These are phyloP conservation scores for Butorides virescens DNA, from an alignment of 2,113 vertebrate species.

Conservation along the genomic window DNA sequence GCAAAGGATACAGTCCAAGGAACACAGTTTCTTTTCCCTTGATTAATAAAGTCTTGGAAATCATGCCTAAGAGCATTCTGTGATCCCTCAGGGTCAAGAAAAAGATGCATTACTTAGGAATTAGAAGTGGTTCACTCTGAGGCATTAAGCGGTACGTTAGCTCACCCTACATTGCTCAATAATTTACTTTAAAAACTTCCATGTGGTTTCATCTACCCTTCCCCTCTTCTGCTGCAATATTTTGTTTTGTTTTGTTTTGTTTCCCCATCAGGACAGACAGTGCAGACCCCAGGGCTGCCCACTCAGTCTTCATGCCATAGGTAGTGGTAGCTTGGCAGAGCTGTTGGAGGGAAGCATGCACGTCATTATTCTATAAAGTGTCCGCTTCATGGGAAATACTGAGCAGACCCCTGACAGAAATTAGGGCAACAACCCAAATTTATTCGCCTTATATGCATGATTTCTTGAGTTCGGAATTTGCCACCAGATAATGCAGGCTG, in stretches of 20 bases:
- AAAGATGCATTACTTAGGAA: not conserved
- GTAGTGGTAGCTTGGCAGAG: not conserved
- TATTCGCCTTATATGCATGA: not conserved
- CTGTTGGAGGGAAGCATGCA: not conserved
- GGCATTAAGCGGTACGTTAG: not conserved
- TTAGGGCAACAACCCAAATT: not conserved
- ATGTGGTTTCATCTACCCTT: not conserved
- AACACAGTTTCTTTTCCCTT: conserved; percentile 33
- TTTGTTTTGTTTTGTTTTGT: not conserved
- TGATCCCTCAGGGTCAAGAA: conserved; percentile 18
- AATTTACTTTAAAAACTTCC: not conserved
- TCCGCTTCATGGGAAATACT: not conserved
- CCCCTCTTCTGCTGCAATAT: not conserved
- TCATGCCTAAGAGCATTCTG: not conserved
- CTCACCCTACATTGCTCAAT: not conserved
- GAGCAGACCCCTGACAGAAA: not conserved
- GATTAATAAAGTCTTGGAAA: conserved; percentile 43
- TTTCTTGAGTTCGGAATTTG: not conserved
- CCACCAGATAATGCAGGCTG: not conserved
- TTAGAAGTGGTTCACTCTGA: not conserved
- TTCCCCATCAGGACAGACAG: not conserved
- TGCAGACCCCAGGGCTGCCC: not conserved
- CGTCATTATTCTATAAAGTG: not conserved
- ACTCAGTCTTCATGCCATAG: not conserved
- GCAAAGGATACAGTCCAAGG: conserved; percentile 23